Conservation (phyloP, 30 jellyfish, hydroid and myxozoan genomes). For the Rhopilema esculentum region DNA sequence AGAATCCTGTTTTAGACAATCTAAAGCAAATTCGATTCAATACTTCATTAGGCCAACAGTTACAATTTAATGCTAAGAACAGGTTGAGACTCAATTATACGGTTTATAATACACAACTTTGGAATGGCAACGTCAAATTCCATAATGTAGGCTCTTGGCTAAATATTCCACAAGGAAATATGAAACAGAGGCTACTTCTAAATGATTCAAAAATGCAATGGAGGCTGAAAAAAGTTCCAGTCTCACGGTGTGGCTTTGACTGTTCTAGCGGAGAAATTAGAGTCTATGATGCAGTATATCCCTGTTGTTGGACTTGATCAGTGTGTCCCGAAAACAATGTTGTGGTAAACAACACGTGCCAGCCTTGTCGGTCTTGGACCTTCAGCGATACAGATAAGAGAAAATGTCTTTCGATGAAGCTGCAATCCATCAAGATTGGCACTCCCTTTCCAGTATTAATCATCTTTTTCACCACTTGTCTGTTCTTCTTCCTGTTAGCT, state of each 20-base stretch:
- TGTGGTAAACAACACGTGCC: conserved; percentile 49
- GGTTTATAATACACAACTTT: conserved; percentile 40
- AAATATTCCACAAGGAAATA: neutral
- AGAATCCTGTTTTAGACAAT: neutral
- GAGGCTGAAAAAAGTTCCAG: conserved; percentile 14
- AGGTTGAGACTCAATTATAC: conserved; percentile 26
- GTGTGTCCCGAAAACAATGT: conserved; percentile 25
- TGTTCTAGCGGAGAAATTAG: conserved; percentile 14
- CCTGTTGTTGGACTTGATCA: conserved; percentile 62
- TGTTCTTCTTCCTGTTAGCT: neutral
- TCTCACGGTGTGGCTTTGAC: conserved; percentile 28
- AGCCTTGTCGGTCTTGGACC: conserved; percentile 9
- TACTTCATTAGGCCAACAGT: conserved; percentile 3
- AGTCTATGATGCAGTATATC: conserved; percentile 6
- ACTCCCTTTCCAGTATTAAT: conserved; percentile 14
- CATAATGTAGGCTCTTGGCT: conserved; percentile 40
- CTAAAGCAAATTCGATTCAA: conserved; percentile 19
- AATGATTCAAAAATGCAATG: conserved; percentile 15
- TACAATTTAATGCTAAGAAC: conserved; percentile 14
- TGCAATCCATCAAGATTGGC: neutral
- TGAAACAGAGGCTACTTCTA: conserved; percentile 8
- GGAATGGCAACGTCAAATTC: neutral
- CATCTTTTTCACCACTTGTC: neutral
- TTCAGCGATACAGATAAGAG: neutral
- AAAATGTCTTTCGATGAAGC: conserved; percentile 26